These are phyloP conservation scores for Xestia c-nigrum DNA, from an alignment of 2,888 invertebrate genomes.

Conservation along the genomic window DNA sequence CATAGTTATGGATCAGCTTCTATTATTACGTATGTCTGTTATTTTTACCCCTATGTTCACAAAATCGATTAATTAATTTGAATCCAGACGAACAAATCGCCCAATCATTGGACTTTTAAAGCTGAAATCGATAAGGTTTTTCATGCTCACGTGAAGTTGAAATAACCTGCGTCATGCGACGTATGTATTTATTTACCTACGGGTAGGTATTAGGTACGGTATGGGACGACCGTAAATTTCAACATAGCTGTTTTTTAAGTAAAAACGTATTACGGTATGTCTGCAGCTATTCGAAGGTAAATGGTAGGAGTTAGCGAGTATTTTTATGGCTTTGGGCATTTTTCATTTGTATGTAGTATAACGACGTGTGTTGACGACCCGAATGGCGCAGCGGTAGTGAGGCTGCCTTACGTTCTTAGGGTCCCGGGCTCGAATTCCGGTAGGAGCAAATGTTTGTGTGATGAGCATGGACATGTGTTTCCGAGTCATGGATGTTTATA, in stretches of 20 bases:
- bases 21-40: too few relatives aligned
- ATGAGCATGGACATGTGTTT: too few relatives aligned
- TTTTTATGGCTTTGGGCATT: not conserved
- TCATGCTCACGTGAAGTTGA: constrained; percentile 40
- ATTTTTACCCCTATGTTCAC: too few relatives aligned
- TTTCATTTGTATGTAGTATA: constrained; percentile 5
- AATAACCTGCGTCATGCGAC: constrained; percentile 59
- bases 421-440: too few relatives aligned
- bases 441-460: too few relatives aligned
- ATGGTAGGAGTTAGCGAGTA: not conserved
- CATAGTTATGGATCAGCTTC: too few relatives aligned
- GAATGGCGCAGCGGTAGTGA: too few relatives aligned
- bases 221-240: constrained; percentile 10
- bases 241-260: constrained; percentile 34
- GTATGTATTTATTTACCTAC: constrained; percentile 14
- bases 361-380: too few relatives aligned
- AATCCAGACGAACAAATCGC: constrained; percentile 15
- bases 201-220: constrained; percentile 4
- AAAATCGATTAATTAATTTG: too few relatives aligned
- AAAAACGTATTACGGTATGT: constrained; percentile 12
- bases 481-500: too few relatives aligned
- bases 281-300: constrained; percentile 30
- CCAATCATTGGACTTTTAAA: constrained; percentile 23
- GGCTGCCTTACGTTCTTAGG: too few relatives aligned
- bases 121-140: constrained; percentile 52